phyloP scores from a whole-genome alignment of 2,113 vertebrate species.

The Aphyosemion australe region DNA sequence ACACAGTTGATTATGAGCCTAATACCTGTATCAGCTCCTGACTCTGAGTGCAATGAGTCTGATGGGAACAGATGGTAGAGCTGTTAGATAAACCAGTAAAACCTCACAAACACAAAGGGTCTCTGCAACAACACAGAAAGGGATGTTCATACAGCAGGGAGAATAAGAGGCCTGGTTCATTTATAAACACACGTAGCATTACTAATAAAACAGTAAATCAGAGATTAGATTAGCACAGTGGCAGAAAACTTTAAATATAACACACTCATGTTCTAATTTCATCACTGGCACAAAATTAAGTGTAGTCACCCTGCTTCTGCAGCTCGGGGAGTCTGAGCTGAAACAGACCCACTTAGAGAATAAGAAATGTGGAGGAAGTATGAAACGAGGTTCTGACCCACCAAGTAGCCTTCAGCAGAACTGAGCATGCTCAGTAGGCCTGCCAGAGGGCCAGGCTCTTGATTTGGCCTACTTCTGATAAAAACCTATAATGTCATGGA shows the following conservation, averaged over 20 bases:
- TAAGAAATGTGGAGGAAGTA: constrained; percentile 16
- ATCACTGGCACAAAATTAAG: not conserved
- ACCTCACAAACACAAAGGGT: constrained; percentile 17
- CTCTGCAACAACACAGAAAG: constrained; percentile 10
- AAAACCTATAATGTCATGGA: constrained; percentile 65
- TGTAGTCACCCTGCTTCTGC: not conserved
- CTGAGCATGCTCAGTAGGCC: constrained; percentile 63
- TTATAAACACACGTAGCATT: too few relatives aligned
- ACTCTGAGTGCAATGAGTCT: constrained; percentile 46
- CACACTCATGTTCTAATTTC: not conserved
- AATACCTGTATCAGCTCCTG: constrained; percentile 42
- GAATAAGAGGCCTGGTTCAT: too few relatives aligned
- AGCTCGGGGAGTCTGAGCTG: constrained; percentile 3
- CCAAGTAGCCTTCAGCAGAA: constrained; percentile 40
- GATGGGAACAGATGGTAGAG: constrained; percentile 40
- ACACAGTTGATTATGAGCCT: constrained; percentile 40
- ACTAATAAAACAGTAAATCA: too few relatives aligned
- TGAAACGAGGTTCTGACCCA: constrained; percentile 38
- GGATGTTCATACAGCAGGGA: constrained; percentile 34
- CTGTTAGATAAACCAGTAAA: constrained; percentile 42
- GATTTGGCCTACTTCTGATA: constrained; percentile 71
- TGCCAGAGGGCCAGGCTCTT: constrained; percentile 52
- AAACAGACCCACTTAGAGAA: constrained; percentile 23
- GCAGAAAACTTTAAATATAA: too few relatives aligned
- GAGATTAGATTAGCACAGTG: too few relatives aligned